A percentile compares a stretch with the other conserved stretches of the same genome.
Conservation (phyloP, 2,797 vertebrate genomes). For the Aulostomus chinensis region DNA sequence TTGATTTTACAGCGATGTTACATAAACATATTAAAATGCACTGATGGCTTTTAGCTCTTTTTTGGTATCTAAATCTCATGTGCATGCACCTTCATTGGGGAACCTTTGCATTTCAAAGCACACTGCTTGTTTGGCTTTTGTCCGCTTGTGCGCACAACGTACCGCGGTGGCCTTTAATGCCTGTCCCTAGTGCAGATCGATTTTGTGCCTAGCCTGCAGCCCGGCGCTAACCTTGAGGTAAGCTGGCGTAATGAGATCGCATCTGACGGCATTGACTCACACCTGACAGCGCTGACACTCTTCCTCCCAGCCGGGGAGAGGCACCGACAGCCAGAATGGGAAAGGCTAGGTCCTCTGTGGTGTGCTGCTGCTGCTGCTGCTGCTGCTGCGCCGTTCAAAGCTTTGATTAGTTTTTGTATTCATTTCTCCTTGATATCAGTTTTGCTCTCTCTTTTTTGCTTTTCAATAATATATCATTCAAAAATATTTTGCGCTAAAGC, state of each 20-base stretch:
- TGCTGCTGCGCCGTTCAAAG: conserved; percentile 8
- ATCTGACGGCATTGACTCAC: conserved; percentile 76
- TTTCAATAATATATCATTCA: no score
- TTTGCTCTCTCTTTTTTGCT: no score
- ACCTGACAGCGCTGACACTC: conserved; percentile 72
- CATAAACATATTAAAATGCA: no score
- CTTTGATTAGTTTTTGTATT: conserved; percentile 14
- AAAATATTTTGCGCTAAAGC: no score
- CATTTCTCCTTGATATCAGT: no score
- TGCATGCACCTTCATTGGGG: conserved; percentile 17
- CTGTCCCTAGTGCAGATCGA: conserved; percentile 70
- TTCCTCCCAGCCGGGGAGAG: conserved; percentile 35
- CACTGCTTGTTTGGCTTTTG: conserved; percentile 47
- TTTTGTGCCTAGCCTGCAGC: conserved; percentile 73
- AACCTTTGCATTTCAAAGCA: conserved; percentile 57
- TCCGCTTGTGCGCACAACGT: conserved; percentile 28
- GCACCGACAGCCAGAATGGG: conserved; percentile 31
- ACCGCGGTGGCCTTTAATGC: conserved; percentile 63
- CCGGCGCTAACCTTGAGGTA: conserved; percentile 77
- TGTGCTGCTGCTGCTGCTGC: background rate
- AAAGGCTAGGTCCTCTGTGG: conserved; percentile 41
- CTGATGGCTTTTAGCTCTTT: conserved; percentile 14
- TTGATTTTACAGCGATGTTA: no score
- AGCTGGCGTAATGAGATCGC: conserved; percentile 79
- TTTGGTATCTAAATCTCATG: conserved; percentile 10